Base-by-base conservation (phyloP, 2,113 vertebrate species). In the Syrmaticus mikado region DNA sequence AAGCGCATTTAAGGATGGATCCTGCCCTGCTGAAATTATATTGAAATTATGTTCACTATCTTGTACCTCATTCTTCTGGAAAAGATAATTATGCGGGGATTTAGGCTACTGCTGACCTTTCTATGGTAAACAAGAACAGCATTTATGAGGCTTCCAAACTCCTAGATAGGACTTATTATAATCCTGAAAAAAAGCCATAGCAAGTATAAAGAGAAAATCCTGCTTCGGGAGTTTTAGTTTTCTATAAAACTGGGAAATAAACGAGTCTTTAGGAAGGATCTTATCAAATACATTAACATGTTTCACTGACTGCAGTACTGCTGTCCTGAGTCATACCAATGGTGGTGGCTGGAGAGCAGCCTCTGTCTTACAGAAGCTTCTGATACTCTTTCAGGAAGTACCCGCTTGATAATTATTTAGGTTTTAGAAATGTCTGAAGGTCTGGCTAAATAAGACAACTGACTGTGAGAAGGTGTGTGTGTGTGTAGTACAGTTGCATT, bases 1-100 rank as follows among this genome's bases (percentile, higher is more conserved):
- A 85, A 88, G 22, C 89, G 88, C 12, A 32, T 84, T 86, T 90
- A 70, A 74, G 79, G 48, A 71, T 86, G 64, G 45, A 89, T 92
- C 50, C 20, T 89, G 65, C 55, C 75, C 75, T n/a, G 6, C 22
- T 77, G 85, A 91, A 87, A 74, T 77, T 13, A 88, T 58, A 81
- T 15, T 61, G 62, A 84, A 90, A 90, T 92, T 53, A 57, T 11
- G 3, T 67, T 91, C 28, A n/a, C 15, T 65, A 13, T 34, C 30
- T 82, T 85, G 24, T n/a, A 81, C 13, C 25, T 68, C 16, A 38
- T 57, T 83, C n/a, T 85, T 90, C 57, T 90, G 40, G 75, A 83
- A 86, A 86, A 77, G 53, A 66, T 58, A 71, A 71, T 82, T 53
- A 45, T 21, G 30, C 6, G 6, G 65, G 11, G 24, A 75, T 86